phyloP scores from a whole-genome alignment of 2,888 invertebrate species.

The Philaethria dido region DNA sequence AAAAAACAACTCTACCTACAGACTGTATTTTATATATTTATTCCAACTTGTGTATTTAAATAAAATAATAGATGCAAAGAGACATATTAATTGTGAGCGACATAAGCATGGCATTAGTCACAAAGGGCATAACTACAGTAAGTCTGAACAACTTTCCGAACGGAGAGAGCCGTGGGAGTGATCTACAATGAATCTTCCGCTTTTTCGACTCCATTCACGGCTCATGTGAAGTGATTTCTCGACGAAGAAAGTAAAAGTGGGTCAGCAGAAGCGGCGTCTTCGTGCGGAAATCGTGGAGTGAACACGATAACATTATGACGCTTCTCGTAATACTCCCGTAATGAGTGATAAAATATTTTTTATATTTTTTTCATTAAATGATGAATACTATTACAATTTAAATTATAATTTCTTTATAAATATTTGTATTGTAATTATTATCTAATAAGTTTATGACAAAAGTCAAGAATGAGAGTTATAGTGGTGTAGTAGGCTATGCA shows the following conservation, averaged over 20 bases:
- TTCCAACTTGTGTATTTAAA: not conserved
- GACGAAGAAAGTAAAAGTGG: slow-evolving; percentile 79
- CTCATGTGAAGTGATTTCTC: slow-evolving; percentile 76
- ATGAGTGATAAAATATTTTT: slow-evolving; percentile 30
- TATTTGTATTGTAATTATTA: not conserved
- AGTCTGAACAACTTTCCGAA: slow-evolving; percentile 50
- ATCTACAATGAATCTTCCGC: slow-evolving; percentile 71
- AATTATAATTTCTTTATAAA: not conserved
- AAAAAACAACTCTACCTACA: not conserved
- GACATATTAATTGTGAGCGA: not conserved
- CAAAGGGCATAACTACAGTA: slow-evolving; percentile 20
- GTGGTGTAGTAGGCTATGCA: not conserved
- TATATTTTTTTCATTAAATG: not conserved
- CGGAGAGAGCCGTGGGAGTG: slow-evolving; percentile 73
- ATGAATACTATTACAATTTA: not conserved
- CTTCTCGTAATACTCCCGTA: slow-evolving; percentile 41
- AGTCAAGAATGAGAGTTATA: slow-evolving; percentile 9
- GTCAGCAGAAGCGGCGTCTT: slow-evolving; percentile 57
- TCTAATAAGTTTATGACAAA: not conserved
- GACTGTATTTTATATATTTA: not conserved
- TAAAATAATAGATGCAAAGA: not conserved
- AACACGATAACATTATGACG: slow-evolving; percentile 41
- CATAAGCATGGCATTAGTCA: slow-evolving; percentile 18
- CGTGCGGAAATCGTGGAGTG: slow-evolving; percentile 49
- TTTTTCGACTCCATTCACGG: slow-evolving; percentile 72